Conservation (phyloP, 2,888 invertebrate genomes). For the Micoletzkya japonica region DNA sequence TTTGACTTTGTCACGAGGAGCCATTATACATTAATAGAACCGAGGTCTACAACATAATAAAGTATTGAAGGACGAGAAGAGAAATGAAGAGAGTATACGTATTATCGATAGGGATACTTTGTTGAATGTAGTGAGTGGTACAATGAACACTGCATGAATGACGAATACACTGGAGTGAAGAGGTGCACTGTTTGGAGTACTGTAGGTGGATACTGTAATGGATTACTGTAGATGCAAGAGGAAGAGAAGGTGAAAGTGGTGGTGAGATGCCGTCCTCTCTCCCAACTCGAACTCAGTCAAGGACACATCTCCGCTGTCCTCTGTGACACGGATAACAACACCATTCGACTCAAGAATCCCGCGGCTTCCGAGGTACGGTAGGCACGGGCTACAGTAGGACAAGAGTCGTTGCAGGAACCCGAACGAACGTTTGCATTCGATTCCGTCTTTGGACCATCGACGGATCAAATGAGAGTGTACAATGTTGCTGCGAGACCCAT, state of each 20-base stretch:
- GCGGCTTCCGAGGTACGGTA: slow-evolving; percentile 10
- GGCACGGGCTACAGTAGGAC: not conserved
- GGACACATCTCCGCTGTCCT: slow-evolving; percentile 69
- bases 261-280: slow-evolving; percentile 89
- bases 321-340: slow-evolving; percentile 5
- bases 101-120: no score
- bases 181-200: no score
- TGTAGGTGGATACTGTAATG: no score
- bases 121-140: no score
- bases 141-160: no score
- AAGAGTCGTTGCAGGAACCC: slow-evolving; percentile 64
- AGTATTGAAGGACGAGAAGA: no score
- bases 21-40: no score
- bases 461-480: slow-evolving; percentile 85
- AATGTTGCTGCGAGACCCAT: slow-evolving; percentile 93
- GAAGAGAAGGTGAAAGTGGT: slow-evolving; percentile 92
- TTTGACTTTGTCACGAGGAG: no score
- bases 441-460: slow-evolving; percentile 84
- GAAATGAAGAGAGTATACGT: no score
- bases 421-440: slow-evolving; percentile 92
- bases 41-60: no score
- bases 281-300: slow-evolving; percentile 78
- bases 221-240: slow-evolving; percentile 46
- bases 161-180: no score
- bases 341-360: slow-evolving; percentile 9